Evolutionary conservation across 1,140 invertebrate species (phyloP), one percentile per base, ranked within the genome.

Genomic region (Cotesia glomerata): DNA sequence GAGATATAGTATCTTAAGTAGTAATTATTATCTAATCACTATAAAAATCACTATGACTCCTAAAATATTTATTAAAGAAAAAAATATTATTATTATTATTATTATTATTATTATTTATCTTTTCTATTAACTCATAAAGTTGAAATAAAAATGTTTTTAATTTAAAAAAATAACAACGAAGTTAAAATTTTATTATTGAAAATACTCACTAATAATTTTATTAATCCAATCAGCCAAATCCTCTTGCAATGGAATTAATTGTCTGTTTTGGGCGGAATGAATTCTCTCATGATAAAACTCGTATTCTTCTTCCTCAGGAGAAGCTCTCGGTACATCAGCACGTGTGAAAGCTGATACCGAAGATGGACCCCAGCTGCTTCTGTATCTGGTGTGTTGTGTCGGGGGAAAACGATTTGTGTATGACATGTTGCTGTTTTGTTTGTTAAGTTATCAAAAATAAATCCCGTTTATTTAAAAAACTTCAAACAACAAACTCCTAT

Each of bases 171-270:
- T 26, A 2, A 26, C 26, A 16, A 71, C 59, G 32, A 62, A 16
- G 39, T 59, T 51, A 51, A 5, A 39, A 39, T 18, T 11, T n/a
- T 14, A 32, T 59, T 66, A 59, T 62, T 62, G 59, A 58, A 52
- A n/a, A 36, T 4, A 89, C 90, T 91, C 82, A 94, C 94, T 93
- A 74, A 95, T 89, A 68, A 91, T 93, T 81, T 93, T 94, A 84
- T 95, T 95, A 71, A 96, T 91, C 94, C 94, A 96, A 80, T 95
- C 94, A 13, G 94, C 93, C 61, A 96, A 85, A 87, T 96, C 95
- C 82, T 96, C 94, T 81, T 94, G 93, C 18, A 95, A 87, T 0
- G 93, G 94, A 77, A 93, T 91, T 75, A 96, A 89, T 81, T 94
- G 93, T 67, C 92, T 88, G 80, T 91, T 91, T 82, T 95, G 94